Evolutionary conservation across 2,888 invertebrate species (phyloP).

Genomic region (Noctua fimbriata): DNA sequence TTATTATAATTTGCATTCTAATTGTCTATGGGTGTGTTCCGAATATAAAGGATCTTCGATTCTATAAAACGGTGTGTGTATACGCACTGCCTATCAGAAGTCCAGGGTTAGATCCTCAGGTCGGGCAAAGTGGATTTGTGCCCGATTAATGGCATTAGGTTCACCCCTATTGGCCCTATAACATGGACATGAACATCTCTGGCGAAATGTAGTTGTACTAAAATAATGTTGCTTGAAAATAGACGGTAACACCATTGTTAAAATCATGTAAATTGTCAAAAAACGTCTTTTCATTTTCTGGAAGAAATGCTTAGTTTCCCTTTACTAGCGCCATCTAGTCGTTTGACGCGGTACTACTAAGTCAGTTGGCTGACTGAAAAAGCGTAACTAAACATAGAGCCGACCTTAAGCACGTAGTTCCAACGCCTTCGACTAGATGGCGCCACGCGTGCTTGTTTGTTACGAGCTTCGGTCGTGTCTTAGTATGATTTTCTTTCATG

Average conservation of each 20-base stretch:
- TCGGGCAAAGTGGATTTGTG: not conserved
- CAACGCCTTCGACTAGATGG: slow-evolving; percentile 75
- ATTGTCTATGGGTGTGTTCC: not conserved
- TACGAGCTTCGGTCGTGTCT: not conserved
- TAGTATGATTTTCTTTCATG: too few relatives aligned
- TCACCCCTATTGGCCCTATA: not conserved
- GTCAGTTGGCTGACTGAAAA: not conserved
- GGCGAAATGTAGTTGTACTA: not conserved
- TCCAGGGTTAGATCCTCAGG: not conserved
- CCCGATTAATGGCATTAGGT: not conserved
- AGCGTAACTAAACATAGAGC: slow-evolving; percentile 1
- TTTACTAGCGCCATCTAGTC: slow-evolving; percentile 77
- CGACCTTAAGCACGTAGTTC: slow-evolving; percentile 60
- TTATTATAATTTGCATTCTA: not conserved
- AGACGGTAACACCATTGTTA: not conserved
- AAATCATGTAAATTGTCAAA: not conserved
- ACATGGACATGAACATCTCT: not conserved
- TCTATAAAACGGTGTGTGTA: not conserved
- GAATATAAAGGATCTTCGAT: not conserved
- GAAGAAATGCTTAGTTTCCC: slow-evolving; percentile 24
- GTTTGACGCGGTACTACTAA: slow-evolving; percentile 19
- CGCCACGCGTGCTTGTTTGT: slow-evolving; percentile 51
- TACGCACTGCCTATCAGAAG: not conserved
- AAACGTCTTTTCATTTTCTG: not conserved
- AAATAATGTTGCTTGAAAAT: not conserved